Conservation (phyloP, 2,888 invertebrate genomes). For the Lepidochrysops patricia region DNA sequence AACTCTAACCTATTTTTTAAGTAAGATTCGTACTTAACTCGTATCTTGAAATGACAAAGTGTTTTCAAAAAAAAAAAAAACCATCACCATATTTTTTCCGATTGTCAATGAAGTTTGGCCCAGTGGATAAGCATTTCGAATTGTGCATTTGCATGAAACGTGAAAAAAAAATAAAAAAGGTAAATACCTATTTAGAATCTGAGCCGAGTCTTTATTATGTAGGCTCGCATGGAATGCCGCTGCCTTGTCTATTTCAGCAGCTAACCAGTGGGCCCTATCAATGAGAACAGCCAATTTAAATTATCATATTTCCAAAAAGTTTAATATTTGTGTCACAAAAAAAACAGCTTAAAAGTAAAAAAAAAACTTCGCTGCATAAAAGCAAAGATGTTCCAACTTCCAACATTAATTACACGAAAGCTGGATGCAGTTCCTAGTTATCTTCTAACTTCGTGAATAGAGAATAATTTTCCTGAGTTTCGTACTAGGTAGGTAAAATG, state of each 20-base stretch:
- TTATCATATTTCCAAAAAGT: too few relatives aligned
- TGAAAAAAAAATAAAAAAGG: conserved; percentile 2
- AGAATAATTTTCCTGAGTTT: too few relatives aligned
- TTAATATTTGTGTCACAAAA: too few relatives aligned
- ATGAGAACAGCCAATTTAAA: not conserved
- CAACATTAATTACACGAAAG: too few relatives aligned
- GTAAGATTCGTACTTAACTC: not conserved
- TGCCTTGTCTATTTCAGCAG: conserved; percentile 12
- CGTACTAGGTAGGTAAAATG: too few relatives aligned
- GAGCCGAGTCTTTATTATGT: conserved; percentile 10
- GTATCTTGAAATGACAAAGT: not conserved
- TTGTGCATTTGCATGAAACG: not conserved
- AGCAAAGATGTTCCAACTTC: too few relatives aligned
- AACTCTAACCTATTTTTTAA: not conserved
- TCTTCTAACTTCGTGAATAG: too few relatives aligned
- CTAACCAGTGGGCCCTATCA: conserved; percentile 11
- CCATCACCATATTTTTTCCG: not conserved
- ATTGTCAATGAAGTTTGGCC: not conserved
- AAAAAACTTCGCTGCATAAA: too few relatives aligned
- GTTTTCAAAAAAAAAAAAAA: not conserved
- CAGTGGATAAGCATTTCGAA: too few relatives aligned
- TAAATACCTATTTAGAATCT: conserved; percentile 12
- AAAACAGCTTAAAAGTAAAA: too few relatives aligned
- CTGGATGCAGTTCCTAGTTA: too few relatives aligned
- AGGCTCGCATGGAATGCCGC: conserved; percentile 9